Evolutionary conservation across 2,113 vertebrate species (phyloP), one percentile per base, ranked within the genome.

Genomic region (Eulacestoma nigropectus): DNA sequence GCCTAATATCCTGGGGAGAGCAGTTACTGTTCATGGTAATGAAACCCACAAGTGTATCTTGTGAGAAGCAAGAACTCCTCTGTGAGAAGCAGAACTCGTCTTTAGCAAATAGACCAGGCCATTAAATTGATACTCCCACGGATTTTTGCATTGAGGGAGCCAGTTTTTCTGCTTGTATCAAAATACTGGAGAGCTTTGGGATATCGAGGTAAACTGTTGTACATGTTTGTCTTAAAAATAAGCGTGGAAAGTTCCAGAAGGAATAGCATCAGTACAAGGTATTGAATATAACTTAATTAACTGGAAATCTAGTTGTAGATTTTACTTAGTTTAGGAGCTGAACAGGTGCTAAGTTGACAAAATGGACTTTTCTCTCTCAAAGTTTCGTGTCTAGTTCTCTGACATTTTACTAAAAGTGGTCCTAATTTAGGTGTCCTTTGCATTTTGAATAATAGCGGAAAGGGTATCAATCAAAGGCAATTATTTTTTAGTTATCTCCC

Each of bases 1-100:
- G 87, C 97, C 75, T 96, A 98, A 97, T 95, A 97, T 94, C 96
- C 95, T 97, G 94, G 74, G 60, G 75, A 93, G 16, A 89, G 46
- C 75, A 85, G 44, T 95, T 69, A 57, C 59, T 84, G 76, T 68
- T 68, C 90, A 42, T 37, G 80, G 67, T 87, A 93, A 87, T 72
- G 47, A 84, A 76, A 64, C 87, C 92, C 63, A 63, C 77, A 89
- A 78, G 44, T 18, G 33, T 85, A 30, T 85, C 50, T 65, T 56
- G 50, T n/a, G 70, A 85, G 82, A 74, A 37, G 81, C 57, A 84
- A 73, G 29, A 55, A 11, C 47, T 53, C 20, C 47, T 53, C 12
- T 14, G 42, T 52, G 46, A 74, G 83, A 85, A 79, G 91, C 78
- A 90, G 92, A 95, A 84, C 52, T 90, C 29, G 23, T 30, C 42